A percentile compares a stretch with the other conserved stretches of the same genome.
Evolutionary conservation across 2,113 vertebrate species (phyloP).

Genomic region (Polypterus senegalus): DNA sequence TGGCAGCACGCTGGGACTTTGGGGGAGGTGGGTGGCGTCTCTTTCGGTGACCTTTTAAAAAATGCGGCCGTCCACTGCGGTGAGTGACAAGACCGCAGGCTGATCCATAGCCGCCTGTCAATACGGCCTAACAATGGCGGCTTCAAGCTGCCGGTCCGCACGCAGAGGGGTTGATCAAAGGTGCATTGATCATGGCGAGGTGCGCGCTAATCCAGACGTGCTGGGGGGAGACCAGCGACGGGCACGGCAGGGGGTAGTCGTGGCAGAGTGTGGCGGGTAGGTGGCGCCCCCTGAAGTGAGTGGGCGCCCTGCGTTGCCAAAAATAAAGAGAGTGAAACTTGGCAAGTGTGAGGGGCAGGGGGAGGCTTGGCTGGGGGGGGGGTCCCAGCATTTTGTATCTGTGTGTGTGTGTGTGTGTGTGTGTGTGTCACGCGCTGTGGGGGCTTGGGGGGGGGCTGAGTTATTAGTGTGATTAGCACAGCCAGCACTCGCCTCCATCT

Average conservation of each 20-base stretch:
- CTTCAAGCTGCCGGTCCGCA: slow-evolving; percentile 65
- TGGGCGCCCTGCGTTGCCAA: background rate
- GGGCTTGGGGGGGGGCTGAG: slow-evolving; percentile 1
- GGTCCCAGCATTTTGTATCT: slow-evolving; percentile 14
- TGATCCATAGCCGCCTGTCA: slow-evolving; percentile 68
- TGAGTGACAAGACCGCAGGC: slow-evolving; percentile 53
- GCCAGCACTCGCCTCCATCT: slow-evolving; percentile 23
- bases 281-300: background rate
- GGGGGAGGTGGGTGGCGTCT: slow-evolving; percentile 13
- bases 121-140: slow-evolving; percentile 63
- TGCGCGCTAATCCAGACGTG: slow-evolving; percentile 37
- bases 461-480: slow-evolving; percentile 31
- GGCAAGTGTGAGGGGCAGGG: slow-evolving; percentile 1
- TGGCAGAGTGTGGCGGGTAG: background rate
- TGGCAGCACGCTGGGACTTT: background rate
- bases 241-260: background rate
- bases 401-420: background rate
- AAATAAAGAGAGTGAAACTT: too few relatives aligned
- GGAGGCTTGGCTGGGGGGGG: slow-evolving; percentile 5
- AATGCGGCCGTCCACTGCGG: slow-evolving; percentile 53
- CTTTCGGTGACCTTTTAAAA: slow-evolving; percentile 71
- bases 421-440: background rate
- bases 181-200: slow-evolving; percentile 51
- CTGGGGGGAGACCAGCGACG: slow-evolving; percentile 24
- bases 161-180: slow-evolving; percentile 62